These are phyloP conservation scores for Columba livia DNA, from an alignment of 2,113 vertebrate species.

Conservation along the genomic window DNA sequence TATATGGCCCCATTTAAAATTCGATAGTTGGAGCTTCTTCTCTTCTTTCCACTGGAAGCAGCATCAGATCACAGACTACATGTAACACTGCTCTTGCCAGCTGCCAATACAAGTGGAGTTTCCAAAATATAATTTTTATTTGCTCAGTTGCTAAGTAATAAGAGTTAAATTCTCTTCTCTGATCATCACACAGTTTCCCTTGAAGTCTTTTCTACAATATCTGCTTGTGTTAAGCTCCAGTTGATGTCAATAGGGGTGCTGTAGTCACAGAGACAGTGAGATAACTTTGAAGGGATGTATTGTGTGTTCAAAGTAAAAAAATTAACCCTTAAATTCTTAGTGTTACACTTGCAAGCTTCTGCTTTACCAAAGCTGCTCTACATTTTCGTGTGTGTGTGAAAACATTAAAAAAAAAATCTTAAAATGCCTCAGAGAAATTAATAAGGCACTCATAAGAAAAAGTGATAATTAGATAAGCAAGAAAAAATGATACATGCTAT, in stretches of 20 bases:
- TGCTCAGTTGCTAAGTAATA: slow-evolving; percentile 16
- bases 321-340: not conserved
- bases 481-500: rapidly evolving
- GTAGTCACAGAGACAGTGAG: not conserved
- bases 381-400: not conserved
- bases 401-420: not conserved
- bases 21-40: not conserved
- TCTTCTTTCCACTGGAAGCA: not conserved
- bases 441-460: not conserved
- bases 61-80: not conserved
- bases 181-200: slow-evolving; percentile 9
- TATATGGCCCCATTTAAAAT: not conserved
- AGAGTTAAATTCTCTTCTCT: slow-evolving; percentile 45
- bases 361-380: not conserved
- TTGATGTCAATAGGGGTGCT: slow-evolving; percentile 42
- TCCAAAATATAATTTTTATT: slow-evolving; percentile 1
- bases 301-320: not conserved
- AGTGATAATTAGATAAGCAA: not conserved
- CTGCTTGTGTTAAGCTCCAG: slow-evolving; percentile 4
- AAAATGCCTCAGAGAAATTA: not conserved
- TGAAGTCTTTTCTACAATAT: slow-evolving; percentile 28
- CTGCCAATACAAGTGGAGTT: not conserved
- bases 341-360: not conserved
- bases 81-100: not conserved
- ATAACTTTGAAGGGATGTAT: not conserved